These are phyloP conservation scores for Tapirus indicus DNA, from an alignment of 2,797 vertebrate genomes.

Conservation along the genomic window DNA sequence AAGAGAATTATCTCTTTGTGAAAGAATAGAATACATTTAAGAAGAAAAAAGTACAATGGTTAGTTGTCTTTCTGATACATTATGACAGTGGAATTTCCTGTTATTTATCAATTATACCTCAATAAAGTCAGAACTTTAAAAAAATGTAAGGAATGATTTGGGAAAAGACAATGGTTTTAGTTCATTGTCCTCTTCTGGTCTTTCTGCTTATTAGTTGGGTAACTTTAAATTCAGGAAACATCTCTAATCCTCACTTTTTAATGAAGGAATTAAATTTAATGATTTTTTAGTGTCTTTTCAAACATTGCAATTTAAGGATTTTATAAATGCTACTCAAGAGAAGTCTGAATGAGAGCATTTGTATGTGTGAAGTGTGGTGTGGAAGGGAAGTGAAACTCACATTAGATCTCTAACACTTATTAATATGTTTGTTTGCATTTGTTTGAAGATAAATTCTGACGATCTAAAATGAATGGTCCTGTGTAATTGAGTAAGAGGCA, in stretches of 20 bases:
- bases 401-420: not conserved
- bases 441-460: not conserved
- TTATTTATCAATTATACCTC: not conserved
- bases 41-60: not conserved
- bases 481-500: not conserved
- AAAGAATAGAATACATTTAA: not conserved
- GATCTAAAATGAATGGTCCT: not conserved
- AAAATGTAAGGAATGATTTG: not conserved
- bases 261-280: not conserved
- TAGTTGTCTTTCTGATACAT: not conserved
- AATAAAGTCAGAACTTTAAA: not conserved
- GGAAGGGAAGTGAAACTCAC: not conserved
- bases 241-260: not conserved
- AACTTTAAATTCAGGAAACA: not conserved
- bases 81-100: not conserved
- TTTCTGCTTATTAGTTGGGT: not conserved
- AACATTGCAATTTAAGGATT: not conserved
- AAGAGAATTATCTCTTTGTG: not conserved
- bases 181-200: not conserved
- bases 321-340: not conserved
- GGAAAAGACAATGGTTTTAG: not conserved
- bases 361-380: accelerated
- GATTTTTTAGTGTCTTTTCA: not conserved
- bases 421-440: not conserved
- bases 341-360: not conserved